These are phyloP conservation scores for Coracias cyanogaster DNA, from an alignment of 2,797 vertebrate genomes.

Conservation along the genomic window DNA sequence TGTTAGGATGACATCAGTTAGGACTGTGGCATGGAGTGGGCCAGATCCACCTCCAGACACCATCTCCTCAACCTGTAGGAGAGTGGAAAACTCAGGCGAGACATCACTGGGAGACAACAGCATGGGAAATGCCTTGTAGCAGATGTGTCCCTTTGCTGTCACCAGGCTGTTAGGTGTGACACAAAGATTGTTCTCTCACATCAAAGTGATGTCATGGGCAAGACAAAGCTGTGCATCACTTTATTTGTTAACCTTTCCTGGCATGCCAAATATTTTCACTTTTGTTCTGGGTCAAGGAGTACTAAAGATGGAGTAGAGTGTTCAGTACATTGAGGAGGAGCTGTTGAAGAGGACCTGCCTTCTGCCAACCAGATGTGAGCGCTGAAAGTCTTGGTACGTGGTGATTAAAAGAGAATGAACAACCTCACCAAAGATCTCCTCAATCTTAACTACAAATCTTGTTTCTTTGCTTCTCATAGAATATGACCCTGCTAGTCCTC, in stretches of 20 bases:
- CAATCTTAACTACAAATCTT: conserved; percentile 22
- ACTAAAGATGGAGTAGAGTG: conserved; percentile 37
- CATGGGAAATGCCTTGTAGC: not conserved
- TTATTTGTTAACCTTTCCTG: conserved; percentile 33
- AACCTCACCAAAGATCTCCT: not conserved
- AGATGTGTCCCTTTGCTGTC: not conserved
- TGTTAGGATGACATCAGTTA: rapidly evolving
- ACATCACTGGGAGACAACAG: not conserved
- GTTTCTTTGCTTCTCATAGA: not conserved
- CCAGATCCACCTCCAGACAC: not conserved
- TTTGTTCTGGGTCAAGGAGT: conserved; percentile 55
- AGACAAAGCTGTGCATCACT: not conserved
- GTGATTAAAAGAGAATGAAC: not conserved
- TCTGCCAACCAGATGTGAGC: conserved; percentile 64
- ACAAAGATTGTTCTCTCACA: not conserved
- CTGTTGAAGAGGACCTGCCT: conserved; percentile 49
- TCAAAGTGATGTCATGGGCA: not conserved
- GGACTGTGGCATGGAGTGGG: not conserved
- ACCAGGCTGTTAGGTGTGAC: not conserved
- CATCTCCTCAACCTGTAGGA: not conserved
- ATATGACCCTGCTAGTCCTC: not conserved
- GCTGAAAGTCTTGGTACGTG: not conserved
- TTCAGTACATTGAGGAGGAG: conserved; percentile 31
- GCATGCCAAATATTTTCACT: conserved; percentile 57
- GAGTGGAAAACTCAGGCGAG: not conserved